Conservation (phyloP, 2,888 invertebrate genomes). For the Andrena hattorfiana region DNA sequence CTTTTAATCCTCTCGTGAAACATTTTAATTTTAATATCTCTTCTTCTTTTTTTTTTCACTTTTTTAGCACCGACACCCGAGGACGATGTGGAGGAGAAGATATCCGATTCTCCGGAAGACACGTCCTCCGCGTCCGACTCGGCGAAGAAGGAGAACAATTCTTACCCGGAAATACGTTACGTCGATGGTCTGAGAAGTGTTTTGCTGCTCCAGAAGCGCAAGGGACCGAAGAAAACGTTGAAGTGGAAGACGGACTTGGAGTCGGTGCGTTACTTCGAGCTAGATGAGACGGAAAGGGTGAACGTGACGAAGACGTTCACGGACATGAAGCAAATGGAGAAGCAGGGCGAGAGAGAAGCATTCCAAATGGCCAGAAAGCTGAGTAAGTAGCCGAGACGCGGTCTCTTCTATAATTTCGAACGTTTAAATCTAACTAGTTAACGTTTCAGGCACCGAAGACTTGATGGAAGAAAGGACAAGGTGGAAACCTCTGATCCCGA, state of each 20-base stretch:
- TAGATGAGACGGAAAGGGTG: conserved; percentile 98
- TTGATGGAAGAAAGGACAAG: conserved; percentile 92
- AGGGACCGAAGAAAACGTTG: conserved; percentile 92
- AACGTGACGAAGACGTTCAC: conserved; percentile 97
- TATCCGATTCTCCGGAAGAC: conserved; percentile 77
- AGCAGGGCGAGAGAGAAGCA: conserved; percentile 93
- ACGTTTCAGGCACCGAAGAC: conserved; percentile 87
- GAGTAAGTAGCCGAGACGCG: conserved; percentile 84
- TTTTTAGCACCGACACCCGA: conserved; percentile 78
- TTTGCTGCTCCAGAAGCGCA: conserved; percentile 90
- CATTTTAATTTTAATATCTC: neutral
- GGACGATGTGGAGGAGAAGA: conserved; percentile 79
- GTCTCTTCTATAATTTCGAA: neutral
- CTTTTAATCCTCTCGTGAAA: neutral
- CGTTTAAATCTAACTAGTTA: neutral
- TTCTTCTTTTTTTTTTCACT: neutral
- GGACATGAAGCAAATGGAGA: conserved; percentile 96
- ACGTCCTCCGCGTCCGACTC: conserved; percentile 70
- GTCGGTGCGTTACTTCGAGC: conserved; percentile 95
- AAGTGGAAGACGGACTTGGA: conserved; percentile 95
- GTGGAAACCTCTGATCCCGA: conserved; percentile 91
- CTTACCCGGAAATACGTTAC: conserved; percentile 72
- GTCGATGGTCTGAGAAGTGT: conserved; percentile 91
- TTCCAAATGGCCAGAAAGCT: conserved; percentile 92
- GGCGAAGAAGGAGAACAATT: conserved; percentile 65